A percentile compares a stretch with the other conserved stretches of the same genome.
Evolutionary conservation across 2,888 invertebrate species (phyloP).

Genomic region (Eustalomyia histrio): DNA sequence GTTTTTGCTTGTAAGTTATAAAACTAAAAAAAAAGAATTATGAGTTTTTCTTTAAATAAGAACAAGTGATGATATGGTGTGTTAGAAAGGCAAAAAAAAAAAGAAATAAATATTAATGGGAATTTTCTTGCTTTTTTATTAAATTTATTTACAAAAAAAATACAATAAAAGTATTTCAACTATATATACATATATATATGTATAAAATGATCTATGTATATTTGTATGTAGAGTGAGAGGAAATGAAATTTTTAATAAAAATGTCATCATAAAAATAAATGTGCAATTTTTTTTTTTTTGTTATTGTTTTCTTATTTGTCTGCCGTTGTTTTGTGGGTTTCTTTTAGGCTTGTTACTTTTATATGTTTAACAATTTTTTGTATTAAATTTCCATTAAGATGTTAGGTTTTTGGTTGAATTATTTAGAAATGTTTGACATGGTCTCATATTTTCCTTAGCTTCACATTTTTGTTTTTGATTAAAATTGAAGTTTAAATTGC

Average conservation of each 20-base stretch:
- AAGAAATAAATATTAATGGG: slow-evolving; percentile 53
- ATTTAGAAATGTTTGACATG: slow-evolving; percentile 1
- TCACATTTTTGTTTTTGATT: background rate
- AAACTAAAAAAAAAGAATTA: slow-evolving; percentile 48
- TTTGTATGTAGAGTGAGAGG: slow-evolving; percentile 19
- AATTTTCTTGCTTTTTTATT: slow-evolving; percentile 41
- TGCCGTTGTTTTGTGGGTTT: slow-evolving; percentile 3
- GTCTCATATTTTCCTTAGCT: slow-evolving; percentile 13
- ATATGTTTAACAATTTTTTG: background rate
- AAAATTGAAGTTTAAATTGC: slow-evolving; percentile 22
- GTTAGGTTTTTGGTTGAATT: slow-evolving; percentile 34
- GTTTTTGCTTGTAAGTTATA: background rate
- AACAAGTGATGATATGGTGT: slow-evolving; percentile 60
- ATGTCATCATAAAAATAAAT: slow-evolving; percentile 57
- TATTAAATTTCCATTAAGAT: slow-evolving; percentile 44
- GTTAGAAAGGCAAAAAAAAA: slow-evolving; percentile 28
- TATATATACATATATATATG: too few species aligned
- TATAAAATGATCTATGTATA: background rate
- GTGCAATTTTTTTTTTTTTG: background rate
- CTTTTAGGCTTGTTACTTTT: background rate
- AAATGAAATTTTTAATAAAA: slow-evolving; percentile 54
- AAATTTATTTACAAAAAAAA: slow-evolving; percentile 31
- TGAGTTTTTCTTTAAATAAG: slow-evolving; percentile 44
- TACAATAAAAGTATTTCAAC: background rate
- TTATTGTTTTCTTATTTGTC: background rate